A percentile compares a stretch with the other conserved stretches of the same genome.
phyloP scores from a whole-genome alignment of 2,888 invertebrate genomes.

The Cerceris ruficornis region DNA sequence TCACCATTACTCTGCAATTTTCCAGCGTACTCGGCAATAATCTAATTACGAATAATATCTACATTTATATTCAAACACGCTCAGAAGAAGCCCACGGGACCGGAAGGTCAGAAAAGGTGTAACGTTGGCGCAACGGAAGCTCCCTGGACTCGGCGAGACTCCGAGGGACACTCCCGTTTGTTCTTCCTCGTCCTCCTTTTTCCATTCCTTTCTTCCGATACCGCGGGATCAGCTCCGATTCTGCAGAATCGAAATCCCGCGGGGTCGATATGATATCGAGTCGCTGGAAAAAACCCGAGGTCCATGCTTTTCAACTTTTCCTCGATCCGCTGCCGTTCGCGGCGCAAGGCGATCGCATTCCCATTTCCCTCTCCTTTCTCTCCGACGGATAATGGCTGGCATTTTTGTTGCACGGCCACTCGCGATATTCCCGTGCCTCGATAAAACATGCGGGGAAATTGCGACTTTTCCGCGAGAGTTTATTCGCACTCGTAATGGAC shows the following conservation, averaged over 20 bases:
- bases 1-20: too few species aligned
- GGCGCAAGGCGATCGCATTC: conserved; percentile 34
- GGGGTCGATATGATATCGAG: conserved; percentile 56
- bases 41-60: too few species aligned
- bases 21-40: too few species aligned
- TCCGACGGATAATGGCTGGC: neutral
- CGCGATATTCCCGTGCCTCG: neutral
- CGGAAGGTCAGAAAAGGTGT: neutral
- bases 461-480: too few species aligned
- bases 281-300: conserved; percentile 14
- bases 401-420: neutral
- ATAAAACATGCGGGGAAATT: too few species aligned
- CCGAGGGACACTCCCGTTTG: conserved; percentile 8
- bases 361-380: neutral
- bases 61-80: too few species aligned
- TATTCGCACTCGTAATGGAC: too few species aligned
- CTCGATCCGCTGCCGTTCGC: conserved; percentile 31
- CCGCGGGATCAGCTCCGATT: conserved; percentile 22
- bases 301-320: conserved; percentile 30
- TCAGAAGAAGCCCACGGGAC: neutral
- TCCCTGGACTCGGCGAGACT: conserved; percentile 1
- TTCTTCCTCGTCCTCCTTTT: neutral
- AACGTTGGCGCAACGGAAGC: conserved; percentile 5
- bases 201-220: conserved; percentile 10
- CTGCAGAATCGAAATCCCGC: conserved; percentile 23